Evolutionary conservation across 2,797 vertebrate species (phyloP).

Genomic region (Muscicapa comitata): DNA sequence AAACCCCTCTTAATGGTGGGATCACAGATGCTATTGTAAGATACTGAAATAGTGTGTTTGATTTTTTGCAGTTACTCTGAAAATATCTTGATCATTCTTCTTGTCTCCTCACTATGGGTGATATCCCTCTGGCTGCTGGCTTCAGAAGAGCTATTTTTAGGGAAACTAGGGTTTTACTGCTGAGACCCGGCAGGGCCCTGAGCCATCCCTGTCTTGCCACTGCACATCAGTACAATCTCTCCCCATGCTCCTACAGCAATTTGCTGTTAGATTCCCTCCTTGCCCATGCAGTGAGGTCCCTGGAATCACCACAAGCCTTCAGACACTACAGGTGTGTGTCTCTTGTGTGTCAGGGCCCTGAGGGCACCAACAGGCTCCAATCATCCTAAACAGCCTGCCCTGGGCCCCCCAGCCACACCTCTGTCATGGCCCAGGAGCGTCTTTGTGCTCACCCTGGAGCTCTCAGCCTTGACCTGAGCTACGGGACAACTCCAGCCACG

Average conservation of each 20-base stretch:
- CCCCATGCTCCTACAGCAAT: fast-evolving
- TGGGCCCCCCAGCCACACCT: background rate
- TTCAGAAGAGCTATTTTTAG: background rate
- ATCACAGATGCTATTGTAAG: background rate
- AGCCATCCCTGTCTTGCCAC: background rate
- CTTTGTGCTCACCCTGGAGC: no score
- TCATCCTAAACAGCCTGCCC: background rate
- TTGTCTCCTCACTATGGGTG: background rate
- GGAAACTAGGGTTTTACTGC: background rate
- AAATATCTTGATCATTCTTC: background rate
- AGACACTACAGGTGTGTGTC: background rate
- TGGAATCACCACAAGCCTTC: background rate
- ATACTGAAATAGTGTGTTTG: background rate
- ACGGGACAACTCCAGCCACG: fast-evolving
- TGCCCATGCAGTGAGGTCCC: background rate
- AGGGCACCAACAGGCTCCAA: background rate
- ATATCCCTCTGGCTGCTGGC: background rate
- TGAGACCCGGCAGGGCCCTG: background rate
- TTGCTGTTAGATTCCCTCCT: background rate
- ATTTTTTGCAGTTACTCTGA: background rate
- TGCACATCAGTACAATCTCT: fast-evolving
- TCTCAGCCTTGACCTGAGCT: background rate
- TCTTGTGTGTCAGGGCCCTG: background rate
- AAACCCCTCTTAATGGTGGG: background rate
- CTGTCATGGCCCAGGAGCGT: background rate